Base-by-base conservation (phyloP, 2,888 invertebrate genomes). In the Elmis aenea region DNA sequence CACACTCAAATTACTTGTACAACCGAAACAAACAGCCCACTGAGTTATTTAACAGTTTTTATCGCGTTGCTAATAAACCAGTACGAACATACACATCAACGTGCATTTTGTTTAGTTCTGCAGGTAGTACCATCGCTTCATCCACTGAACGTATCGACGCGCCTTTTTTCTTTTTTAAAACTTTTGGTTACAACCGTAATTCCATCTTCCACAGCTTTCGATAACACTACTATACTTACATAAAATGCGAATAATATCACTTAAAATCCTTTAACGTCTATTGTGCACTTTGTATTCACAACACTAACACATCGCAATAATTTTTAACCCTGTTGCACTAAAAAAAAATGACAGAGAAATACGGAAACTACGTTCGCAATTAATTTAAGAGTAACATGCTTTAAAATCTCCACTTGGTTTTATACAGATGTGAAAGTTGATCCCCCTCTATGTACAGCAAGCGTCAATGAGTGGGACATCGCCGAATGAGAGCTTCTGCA, bases 381-480 rank as follows among this genome's bases (percentile, higher is more conserved):
- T 51, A 54, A 45, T 54, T 53, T 57, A 63, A 62, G 65, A 65
- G 65, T 67, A 67, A 66, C 64, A 62, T 61, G 61, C 57, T 60
- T 61, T 62, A 63, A 66, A 64, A 60, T 61, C 62, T 61, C 55
- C 59, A 59, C 61, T 63, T 64, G 63, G 62, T 67, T 66, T 64
- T 67, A 67, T 67, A 67, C 62, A 57, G 62, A 61, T 62, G 67
- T 66, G 67, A 67, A 67, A 67, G 67, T 67, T 64, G 51, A 57
- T 61, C 62, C 66, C 65, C 59, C 66, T 62, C 62, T 60, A 51
- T 51, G 31, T 42, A 43, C 46, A 46, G 33, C 45, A 44, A 26
- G 50, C 51, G 25, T 27, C 52, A 14, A 52, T 57, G 58, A 59
- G 57, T 58, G 54, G 59, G 58, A 57, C 58, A 55, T 40, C 50